phyloP scores from a whole-genome alignment of 2,113 vertebrate species.

The Pseudorhombus dupliciocellatus region DNA sequence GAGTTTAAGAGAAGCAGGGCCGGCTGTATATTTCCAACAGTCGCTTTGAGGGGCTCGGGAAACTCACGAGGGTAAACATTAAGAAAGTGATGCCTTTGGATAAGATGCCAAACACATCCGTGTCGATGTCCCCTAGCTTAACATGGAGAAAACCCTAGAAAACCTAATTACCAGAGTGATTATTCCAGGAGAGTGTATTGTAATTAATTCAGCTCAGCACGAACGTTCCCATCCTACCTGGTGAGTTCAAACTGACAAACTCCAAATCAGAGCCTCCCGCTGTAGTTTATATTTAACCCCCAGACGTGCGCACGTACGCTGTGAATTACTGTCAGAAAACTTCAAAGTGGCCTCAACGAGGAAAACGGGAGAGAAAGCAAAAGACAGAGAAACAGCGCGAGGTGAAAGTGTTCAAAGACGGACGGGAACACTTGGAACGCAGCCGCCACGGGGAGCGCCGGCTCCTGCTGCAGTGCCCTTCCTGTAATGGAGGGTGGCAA shows the following conservation, averaged over 20 bases:
- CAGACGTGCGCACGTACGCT: constrained; percentile 2
- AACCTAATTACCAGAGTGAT: neutral
- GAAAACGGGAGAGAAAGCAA: neutral
- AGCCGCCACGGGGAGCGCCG: constrained; percentile 32
- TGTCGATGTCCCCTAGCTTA: too few relatives aligned
- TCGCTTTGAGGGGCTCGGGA: too few relatives aligned
- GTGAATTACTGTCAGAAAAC: constrained; percentile 22
- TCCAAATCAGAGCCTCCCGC: constrained; percentile 15
- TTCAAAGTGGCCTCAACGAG: constrained; percentile 34
- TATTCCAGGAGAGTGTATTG: constrained; percentile 24
- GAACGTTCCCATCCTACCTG: neutral
- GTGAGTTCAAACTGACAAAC: neutral
- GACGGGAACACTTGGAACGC: constrained; percentile 27
- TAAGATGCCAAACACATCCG: too few relatives aligned
- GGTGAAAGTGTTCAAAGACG: constrained; percentile 6
- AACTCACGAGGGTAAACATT: too few relatives aligned
- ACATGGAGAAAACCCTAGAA: too few relatives aligned
- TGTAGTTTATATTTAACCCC: constrained; percentile 20
- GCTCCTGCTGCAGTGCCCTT: constrained; percentile 42
- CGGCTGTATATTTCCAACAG: too few relatives aligned
- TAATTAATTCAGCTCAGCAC: constrained; percentile 25
- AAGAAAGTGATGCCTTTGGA: too few relatives aligned
- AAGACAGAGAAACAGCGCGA: constrained; percentile 32
- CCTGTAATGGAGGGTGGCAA: constrained; percentile 44
- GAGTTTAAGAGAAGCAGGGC: too few relatives aligned